phyloP scores from a whole-genome alignment of 1,140 invertebrate genomes.

The Procambarus virginalis region DNA sequence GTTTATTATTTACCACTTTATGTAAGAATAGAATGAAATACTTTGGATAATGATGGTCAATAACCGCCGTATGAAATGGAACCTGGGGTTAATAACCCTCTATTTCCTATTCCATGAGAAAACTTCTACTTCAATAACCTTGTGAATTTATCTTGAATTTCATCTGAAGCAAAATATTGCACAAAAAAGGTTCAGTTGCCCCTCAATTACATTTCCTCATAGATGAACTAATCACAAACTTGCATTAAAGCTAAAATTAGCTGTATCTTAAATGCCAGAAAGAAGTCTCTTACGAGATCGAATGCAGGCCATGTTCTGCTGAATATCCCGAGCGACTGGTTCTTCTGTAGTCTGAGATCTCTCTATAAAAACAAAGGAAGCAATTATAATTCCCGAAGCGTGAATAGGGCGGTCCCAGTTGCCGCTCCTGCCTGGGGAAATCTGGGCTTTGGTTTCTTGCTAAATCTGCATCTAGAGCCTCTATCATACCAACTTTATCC shows the following conservation, averaged over 20 bases:
- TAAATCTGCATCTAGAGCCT: neutral
- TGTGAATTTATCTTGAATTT: neutral
- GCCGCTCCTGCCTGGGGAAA: neutral
- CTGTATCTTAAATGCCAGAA: neutral
- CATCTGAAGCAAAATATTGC: neutral
- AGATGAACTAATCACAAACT: neutral
- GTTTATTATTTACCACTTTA: no score
- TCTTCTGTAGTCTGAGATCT: neutral
- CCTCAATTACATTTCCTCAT: neutral
- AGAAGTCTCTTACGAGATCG: neutral
- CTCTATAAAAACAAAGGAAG: slow-evolving; percentile 7
- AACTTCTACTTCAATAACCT: neutral
- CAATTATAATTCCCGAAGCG: slow-evolving; percentile 5
- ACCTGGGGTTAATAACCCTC: neutral
- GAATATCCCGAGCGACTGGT: neutral
- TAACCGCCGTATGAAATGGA: neutral
- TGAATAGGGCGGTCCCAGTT: slow-evolving; percentile 1
- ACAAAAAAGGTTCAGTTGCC: neutral
- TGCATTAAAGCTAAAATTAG: neutral
- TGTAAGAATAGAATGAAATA: neutral
- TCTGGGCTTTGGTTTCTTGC: neutral
- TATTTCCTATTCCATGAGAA: neutral
- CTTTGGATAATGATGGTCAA: neutral
- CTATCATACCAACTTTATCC: neutral
- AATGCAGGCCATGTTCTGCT: neutral